Evolutionary conservation across 2,113 vertebrate species (phyloP), one percentile per base, ranked within the genome.

Genomic region (Cathartes aura): DNA sequence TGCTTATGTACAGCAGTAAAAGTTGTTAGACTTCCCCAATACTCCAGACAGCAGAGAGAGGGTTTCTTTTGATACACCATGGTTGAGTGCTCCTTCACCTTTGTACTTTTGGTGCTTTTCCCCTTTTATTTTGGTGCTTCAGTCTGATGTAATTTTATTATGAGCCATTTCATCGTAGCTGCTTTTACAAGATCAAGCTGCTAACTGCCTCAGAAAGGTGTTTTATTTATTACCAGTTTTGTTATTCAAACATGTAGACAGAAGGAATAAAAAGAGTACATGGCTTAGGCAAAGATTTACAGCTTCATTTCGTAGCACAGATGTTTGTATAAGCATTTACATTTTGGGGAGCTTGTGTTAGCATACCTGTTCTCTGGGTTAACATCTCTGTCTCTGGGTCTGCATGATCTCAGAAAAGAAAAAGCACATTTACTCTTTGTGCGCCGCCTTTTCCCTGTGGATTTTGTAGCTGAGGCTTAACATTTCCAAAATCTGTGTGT

Each of bases 201-300:
- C 34, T 79, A 64, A 82, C 34, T 82, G n/a, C 70, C 82, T 74
- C 1, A 4, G 53, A 94, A 90, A 75, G 50, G 23, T 9, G 9
- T 74, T 64, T 84, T 67, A 90, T 86, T 94, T 95, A 47, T 83
- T 89, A 36, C 15, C 85, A 47, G 26, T 47, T 82, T 82, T 88
- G 66, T 64, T 96, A 75, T 9, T 84, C 26, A 43, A 68, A 80
- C 20, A 18, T 19, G 36, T 26, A 62, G 74, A 52, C 34, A 59
- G 58, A 82, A 40, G 32, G 32, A 90, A 34, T 80, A 58, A 71
- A 76, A 63, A 36, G 45, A 64, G 12, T 59, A 34, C 4, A 2
- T 15, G 9, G 81, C 79, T 95, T 36, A 76, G 45, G 45, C 32
- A 36, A 68, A 56, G 45, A 72, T 80, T 95, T 76, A 59, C 16